These are phyloP conservation scores for Rhinoderma darwinii DNA, from an alignment of 2,113 vertebrate genomes.

Conservation along the genomic window DNA sequence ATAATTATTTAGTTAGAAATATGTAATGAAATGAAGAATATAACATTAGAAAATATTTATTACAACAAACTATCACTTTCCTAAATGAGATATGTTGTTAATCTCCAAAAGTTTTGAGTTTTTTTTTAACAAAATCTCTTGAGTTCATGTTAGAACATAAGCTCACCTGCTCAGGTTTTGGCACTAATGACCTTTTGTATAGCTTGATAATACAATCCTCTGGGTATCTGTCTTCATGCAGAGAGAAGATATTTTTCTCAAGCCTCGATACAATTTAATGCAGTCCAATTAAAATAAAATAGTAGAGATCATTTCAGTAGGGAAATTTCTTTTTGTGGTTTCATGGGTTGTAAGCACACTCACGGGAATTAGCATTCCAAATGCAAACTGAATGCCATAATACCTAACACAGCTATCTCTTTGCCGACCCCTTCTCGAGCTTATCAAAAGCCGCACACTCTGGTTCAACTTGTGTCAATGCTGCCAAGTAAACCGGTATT, in stretches of 20 bases:
- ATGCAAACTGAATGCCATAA: constrained; percentile 27
- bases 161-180: not conserved
- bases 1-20: not conserved
- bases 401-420: constrained; percentile 40
- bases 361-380: constrained; percentile 44
- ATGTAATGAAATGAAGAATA: not conserved
- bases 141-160: not conserved
- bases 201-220: not conserved
- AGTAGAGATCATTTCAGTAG: not conserved
- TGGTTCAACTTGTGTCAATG: constrained; percentile 44
- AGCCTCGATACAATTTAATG: not conserved
- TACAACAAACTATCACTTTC: not conserved
- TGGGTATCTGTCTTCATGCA: not conserved
- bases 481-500: constrained; percentile 44
- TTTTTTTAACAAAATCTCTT: not conserved
- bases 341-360: not conserved
- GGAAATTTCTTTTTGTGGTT: not conserved
- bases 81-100: not conserved
- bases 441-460: constrained; percentile 53
- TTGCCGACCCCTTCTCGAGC: constrained; percentile 37
- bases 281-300: constrained; percentile 31
- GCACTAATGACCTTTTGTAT: constrained; percentile 14
- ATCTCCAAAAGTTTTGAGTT: not conserved
- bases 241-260: constrained; percentile 12
- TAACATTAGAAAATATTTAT: not conserved